These are phyloP conservation scores for Acromyrmex heyeri DNA, from an alignment of 1,140 invertebrate genomes.

Conservation along the genomic window DNA sequence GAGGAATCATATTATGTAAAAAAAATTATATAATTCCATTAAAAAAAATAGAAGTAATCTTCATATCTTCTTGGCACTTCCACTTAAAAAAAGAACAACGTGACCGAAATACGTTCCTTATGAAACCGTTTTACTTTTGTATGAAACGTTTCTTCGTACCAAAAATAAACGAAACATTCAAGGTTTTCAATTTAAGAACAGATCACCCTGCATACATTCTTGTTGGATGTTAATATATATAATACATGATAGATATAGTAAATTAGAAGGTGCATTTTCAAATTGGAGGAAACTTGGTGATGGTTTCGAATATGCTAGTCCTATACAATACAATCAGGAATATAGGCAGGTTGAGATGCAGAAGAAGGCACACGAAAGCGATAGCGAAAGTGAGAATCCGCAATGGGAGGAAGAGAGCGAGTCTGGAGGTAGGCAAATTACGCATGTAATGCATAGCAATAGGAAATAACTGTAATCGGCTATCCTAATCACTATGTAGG, in stretches of 20 bases:
- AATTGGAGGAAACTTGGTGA: constrained; percentile 86
- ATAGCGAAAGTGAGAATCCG: constrained; percentile 80
- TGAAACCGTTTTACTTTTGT: too few species aligned
- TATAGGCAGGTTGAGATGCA: constrained; percentile 87
- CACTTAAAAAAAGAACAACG: too few species aligned
- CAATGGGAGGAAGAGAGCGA: constrained; percentile 79
- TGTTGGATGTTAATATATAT: background rate
- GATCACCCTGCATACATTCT: background rate
- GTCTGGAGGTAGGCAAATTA: constrained; percentile 67
- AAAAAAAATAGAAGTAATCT: too few species aligned
- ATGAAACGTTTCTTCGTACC: too few species aligned
- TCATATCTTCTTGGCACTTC: too few species aligned
- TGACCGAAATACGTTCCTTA: too few species aligned
- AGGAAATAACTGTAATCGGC: constrained; percentile 5
- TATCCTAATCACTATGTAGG: background rate
- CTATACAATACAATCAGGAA: constrained; percentile 88
- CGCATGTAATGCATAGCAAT: background rate
- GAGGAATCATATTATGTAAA: too few species aligned
- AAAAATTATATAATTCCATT: too few species aligned
- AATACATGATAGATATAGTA: constrained; percentile 80
- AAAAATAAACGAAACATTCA: too few species aligned
- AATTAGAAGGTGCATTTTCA: constrained; percentile 86
- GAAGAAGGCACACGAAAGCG: constrained; percentile 78
- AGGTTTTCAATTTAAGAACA: too few species aligned
- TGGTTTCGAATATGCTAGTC: constrained; percentile 87